phyloP scores from a whole-genome alignment of 2,113 vertebrate species.

The Odobenus rosmarus region DNA sequence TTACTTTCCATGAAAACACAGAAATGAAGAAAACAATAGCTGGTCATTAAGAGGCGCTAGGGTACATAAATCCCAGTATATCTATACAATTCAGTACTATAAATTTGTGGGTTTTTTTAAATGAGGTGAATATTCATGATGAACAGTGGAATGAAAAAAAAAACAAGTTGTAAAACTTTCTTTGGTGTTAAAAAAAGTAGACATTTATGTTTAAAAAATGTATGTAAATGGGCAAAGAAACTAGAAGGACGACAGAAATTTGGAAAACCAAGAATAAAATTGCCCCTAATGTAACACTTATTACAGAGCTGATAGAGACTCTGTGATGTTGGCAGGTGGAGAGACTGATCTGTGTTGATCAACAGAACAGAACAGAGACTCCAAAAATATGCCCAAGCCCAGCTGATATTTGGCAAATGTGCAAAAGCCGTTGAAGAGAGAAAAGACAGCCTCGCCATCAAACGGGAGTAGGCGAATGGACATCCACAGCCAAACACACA shows the following conservation, averaged over 20 bases:
- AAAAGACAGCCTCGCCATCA: neutral
- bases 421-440: neutral
- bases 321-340: neutral
- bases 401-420: neutral
- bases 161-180: neutral
- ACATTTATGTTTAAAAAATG: neutral
- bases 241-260: neutral
- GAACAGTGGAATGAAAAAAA: neutral
- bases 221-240: neutral
- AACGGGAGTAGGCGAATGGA: fast-evolving
- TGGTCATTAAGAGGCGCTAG: neutral
- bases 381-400: neutral
- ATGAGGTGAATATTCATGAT: neutral
- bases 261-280: neutral
- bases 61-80: neutral
- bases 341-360: neutral
- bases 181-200: neutral
- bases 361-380: neutral
- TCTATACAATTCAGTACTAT: neutral
- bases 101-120: neutral
- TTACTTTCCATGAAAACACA: neutral
- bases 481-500: neutral
- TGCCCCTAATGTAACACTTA: neutral
- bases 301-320: neutral
- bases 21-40: neutral